Conservation (phyloP, 2,888 invertebrate species). For the Lathronympha strigana region DNA sequence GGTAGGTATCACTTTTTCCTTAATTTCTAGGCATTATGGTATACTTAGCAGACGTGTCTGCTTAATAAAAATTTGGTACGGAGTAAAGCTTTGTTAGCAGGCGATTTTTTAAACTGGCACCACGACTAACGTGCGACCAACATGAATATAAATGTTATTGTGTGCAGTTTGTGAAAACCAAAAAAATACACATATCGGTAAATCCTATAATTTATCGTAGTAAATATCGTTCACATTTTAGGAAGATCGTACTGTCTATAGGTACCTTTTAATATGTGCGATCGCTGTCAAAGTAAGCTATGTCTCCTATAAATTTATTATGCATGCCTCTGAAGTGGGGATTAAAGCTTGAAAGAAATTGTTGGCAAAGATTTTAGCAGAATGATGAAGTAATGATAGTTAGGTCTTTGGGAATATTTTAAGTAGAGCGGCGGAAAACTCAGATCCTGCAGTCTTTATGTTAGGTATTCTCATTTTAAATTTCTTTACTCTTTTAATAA, state of each 20-base stretch:
- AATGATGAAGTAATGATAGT: conserved; percentile 42
- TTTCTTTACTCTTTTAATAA: not conserved
- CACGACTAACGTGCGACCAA: no score
- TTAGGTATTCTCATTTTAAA: not conserved
- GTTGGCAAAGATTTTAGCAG: conserved; percentile 40
- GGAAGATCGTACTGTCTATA: not conserved
- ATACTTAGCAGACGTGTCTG: no score
- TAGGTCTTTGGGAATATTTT: conserved; percentile 28
- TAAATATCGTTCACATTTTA: no score
- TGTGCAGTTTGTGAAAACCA: no score
- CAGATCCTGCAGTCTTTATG: not conserved
- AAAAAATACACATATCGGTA: no score
- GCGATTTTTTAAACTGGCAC: no score
- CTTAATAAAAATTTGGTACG: no score
- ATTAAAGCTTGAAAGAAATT: conserved; percentile 40
- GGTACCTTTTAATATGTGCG: not conserved
- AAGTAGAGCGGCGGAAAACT: not conserved
- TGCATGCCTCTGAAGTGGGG: conserved; percentile 40
- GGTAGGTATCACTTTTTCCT: no score
- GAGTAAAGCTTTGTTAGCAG: no score
- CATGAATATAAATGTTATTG: no score
- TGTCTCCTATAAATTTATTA: conserved; percentile 34
- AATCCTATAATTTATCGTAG: no score
- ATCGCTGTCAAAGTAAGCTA: conserved; percentile 11
- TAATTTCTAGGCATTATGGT: no score